These are phyloP conservation scores for Drosophila micromelanica DNA, from an alignment of 1,140 invertebrate genomes.

Conservation along the genomic window DNA sequence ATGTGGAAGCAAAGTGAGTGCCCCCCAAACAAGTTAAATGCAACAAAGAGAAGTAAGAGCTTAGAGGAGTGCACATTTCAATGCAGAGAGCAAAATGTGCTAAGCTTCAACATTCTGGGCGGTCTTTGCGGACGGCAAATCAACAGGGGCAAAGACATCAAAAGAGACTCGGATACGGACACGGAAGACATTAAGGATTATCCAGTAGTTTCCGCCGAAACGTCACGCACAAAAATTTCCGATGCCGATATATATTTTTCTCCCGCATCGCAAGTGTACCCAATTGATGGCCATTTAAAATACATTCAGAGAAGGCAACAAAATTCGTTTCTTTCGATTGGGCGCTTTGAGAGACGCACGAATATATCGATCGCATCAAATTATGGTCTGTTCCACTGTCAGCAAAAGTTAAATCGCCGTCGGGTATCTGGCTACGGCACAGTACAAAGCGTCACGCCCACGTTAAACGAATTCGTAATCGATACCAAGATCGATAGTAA, in stretches of 20 bases:
- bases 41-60: slow-evolving; percentile 23
- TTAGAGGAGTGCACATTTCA: slow-evolving; percentile 22
- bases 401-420: not conserved
- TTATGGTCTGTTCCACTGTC: not conserved
- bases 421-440: not conserved
- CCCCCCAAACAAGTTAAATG: slow-evolving; percentile 13
- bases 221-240: not conserved
- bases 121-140: slow-evolving; percentile 27
- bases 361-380: slow-evolving; percentile 1
- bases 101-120: slow-evolving; percentile 29
- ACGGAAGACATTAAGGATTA: not conserved
- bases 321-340: not conserved
- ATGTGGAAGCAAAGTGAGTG: slow-evolving; percentile 33
- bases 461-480: not conserved
- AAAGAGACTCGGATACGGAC: not conserved
- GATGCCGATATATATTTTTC: not conserved
- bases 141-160: not conserved
- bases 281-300: not conserved
- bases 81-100: slow-evolving; percentile 2
- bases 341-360: not conserved
- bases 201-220: not conserved
- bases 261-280: not conserved
- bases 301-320: not conserved
- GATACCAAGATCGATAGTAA: slow-evolving; percentile 5
- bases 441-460: slow-evolving; percentile 1